Evolutionary conservation across 1,140 invertebrate genomes (phyloP), one percentile per base, ranked within the genome.

Genomic region (Zaprionus gabonicus): DNA sequence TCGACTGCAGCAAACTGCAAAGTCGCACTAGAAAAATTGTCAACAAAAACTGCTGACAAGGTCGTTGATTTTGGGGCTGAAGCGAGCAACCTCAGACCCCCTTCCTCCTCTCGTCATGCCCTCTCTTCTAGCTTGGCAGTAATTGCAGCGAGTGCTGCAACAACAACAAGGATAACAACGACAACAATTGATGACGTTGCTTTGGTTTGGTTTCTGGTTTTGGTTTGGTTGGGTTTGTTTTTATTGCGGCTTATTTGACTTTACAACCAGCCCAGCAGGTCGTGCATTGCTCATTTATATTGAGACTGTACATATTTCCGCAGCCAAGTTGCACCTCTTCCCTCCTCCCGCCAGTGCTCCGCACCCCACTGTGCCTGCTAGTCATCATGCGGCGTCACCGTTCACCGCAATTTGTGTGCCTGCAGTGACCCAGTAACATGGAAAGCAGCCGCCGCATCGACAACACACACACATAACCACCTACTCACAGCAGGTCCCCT

Each of bases 381-480:
- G 53, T 67, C 66, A 74, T 63, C 66, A 62, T 56, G 71, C 66
- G 66, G 71, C 57, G 57, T 66, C 76, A 75, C 51, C 49, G 64
- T 72, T 78, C 60, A 79, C 80, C 76, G 73, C 87, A 91, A 91
- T 91, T 91, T 91, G 87, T 91, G 85, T 85, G 88, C 82, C 87
- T 91, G 87, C 88, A 91, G 83, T 91, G 87, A 91, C 87, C 87
- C 88, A 91, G 83, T 91, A 91, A 91, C 87, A 91, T 88, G 80
- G 70, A 91, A 91, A 91, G 80, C 72, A 71, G 41, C 41, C 41
- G 74, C 84, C 84, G 81, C 81, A 87, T 67, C 75, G 75, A 60
- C 74, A 76, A 71, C 53, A 63, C 23, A 63, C n/a, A 44, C 17
- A 38, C 4, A 51, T 12, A 36, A 34, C 28, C 46, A 57, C n/a